Percentiles rank a stretch among this genome's conserved stretches.
Conservation (phyloP, 2,888 invertebrate genomes). For the Tetranychus truncatus region DNA sequence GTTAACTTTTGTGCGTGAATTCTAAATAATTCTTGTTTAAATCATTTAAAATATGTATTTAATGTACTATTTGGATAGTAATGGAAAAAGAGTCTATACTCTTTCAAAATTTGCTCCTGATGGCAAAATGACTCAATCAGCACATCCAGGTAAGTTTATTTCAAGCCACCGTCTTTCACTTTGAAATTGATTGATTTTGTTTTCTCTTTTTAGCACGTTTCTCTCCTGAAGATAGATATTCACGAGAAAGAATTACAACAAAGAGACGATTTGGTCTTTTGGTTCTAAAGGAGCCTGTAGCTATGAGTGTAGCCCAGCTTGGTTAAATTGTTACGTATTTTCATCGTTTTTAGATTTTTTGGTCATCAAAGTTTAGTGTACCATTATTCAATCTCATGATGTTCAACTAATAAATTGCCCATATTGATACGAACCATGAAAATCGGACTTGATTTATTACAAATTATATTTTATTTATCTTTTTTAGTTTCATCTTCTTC, state of each 20-base stretch:
- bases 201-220: slow-evolving; percentile 51
- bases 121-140: slow-evolving; percentile 64
- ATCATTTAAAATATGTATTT: slow-evolving; percentile 43
- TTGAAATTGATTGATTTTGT: slow-evolving; percentile 7
- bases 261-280: slow-evolving; percentile 75
- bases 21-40: too few relatives aligned
- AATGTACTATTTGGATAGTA: slow-evolving; percentile 53
- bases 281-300: not conserved
- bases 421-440: too few relatives aligned
- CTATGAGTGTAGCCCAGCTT: not conserved
- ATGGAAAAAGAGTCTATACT: slow-evolving; percentile 62
- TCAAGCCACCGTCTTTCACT: not conserved
- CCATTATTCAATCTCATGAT: too few relatives aligned
- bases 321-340: not conserved
- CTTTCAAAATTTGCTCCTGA: slow-evolving; percentile 56
- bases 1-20: too few relatives aligned
- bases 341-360: not conserved
- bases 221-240: slow-evolving; percentile 85
- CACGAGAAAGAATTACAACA: slow-evolving; percentile 63
- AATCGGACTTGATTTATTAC: too few relatives aligned
- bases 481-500: too few relatives aligned
- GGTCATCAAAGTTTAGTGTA: not conserved
- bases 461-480: too few relatives aligned
- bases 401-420: too few relatives aligned
- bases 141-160: slow-evolving; percentile 52